A percentile compares a stretch with the other conserved stretches of the same genome.
Conservation (phyloP, 1,140 invertebrate genomes). For the Lethrus apterus region DNA sequence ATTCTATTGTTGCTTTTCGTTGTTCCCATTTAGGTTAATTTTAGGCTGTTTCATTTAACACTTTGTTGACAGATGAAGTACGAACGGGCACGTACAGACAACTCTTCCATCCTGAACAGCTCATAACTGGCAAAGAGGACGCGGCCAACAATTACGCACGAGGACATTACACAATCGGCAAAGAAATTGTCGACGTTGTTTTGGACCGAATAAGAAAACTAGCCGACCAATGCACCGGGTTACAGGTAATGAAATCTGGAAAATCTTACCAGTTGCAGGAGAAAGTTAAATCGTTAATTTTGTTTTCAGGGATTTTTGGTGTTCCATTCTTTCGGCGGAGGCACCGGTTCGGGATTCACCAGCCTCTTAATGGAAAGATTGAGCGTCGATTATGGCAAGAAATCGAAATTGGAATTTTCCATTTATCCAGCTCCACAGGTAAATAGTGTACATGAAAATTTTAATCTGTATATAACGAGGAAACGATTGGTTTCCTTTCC, state of each 20-base stretch:
- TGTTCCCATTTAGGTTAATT: no score
- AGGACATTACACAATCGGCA: slow-evolving; percentile 83
- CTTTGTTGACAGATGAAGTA: slow-evolving; percentile 52
- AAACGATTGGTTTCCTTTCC: no score
- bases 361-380: slow-evolving; percentile 75
- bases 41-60: no score
- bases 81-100: slow-evolving; percentile 64
- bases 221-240: slow-evolving; percentile 70
- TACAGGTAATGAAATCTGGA: slow-evolving; percentile 49
- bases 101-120: slow-evolving; percentile 67
- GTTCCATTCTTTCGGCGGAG: slow-evolving; percentile 81
- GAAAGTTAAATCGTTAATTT: slow-evolving; percentile 4
- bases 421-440: slow-evolving; percentile 84
- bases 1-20: no score
- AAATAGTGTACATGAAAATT: slow-evolving; percentile 33
- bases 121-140: slow-evolving; percentile 70
- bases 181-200: slow-evolving; percentile 76
- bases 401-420: slow-evolving; percentile 75
- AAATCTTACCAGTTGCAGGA: neutral
- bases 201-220: slow-evolving; percentile 66
- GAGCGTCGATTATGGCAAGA: slow-evolving; percentile 73
- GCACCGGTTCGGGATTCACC: slow-evolving; percentile 77
- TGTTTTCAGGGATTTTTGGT: slow-evolving; percentile 66
- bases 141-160: slow-evolving; percentile 80
- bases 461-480: neutral